phyloP scores from a whole-genome alignment of 2,797 vertebrate genomes.

The Coccyzus lansbergi region DNA sequence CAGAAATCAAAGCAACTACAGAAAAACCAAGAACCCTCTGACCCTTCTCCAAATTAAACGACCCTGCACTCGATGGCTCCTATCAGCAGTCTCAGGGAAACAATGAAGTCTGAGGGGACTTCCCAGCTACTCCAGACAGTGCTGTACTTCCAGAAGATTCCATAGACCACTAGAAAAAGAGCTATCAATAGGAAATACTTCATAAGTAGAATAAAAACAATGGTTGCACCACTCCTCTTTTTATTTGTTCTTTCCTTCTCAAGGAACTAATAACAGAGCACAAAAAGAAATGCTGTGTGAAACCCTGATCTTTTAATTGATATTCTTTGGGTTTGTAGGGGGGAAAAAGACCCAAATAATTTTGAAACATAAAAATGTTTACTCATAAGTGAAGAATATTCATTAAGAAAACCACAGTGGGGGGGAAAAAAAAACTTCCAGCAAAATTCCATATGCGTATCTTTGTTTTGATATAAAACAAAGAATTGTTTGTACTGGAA shows the following conservation, averaged over 20 bases:
- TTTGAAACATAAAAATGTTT: background rate
- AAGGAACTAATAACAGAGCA: background rate
- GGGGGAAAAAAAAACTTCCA: background rate
- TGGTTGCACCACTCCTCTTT: background rate
- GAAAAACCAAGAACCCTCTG: background rate
- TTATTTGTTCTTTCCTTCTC: background rate
- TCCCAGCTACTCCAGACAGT: background rate
- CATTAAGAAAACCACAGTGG: background rate
- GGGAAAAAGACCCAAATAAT: background rate
- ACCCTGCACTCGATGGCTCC: background rate
- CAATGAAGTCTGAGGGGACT: background rate
- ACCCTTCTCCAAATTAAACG: background rate
- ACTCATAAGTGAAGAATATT: background rate
- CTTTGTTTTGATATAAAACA: background rate
- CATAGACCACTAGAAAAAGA: background rate
- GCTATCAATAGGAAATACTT: background rate
- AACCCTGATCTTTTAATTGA: background rate
- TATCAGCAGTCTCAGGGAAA: background rate
- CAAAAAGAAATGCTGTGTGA: background rate
- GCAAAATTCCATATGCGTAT: rapidly evolving
- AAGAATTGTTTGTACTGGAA: background rate
- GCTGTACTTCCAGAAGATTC: background rate
- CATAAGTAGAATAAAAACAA: background rate
- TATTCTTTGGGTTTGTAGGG: background rate
- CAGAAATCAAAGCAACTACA: background rate